Evolutionary conservation across 1,140 invertebrate genomes (phyloP), one percentile per base, ranked within the genome.

Genomic region (Drosophila malerkotliana): DNA sequence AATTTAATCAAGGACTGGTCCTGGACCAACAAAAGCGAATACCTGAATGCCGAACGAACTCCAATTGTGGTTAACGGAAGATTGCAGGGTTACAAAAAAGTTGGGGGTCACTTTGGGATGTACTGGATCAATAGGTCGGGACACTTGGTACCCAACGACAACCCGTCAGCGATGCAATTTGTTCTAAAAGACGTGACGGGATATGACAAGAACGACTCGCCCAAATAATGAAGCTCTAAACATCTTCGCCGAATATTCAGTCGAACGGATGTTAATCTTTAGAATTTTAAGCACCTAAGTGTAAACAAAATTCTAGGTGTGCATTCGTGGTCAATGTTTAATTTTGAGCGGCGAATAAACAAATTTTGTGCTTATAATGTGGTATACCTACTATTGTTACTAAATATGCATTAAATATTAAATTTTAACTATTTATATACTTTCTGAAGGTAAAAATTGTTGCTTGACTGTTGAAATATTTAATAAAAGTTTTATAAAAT

Each of bases 61-160:
- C 92, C 94, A 0, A 92, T 96, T 15, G 91, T 92, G 72, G 92
- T 94, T 59, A 78, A 94, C 41, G 84, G 92, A 4, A 87, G 92
- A 9, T 92, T 95, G 9, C 94, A 95, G 78, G 95, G 95, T 10
- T 96, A 95, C 79, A 92, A 93, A 34, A 95, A 96, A 79, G 82
- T 91, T 1, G 93, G 93, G 37, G 93, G 93, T 10, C 95, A 95
- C 53, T 95, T 97, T 44, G 91, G 93, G 15, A 94, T 97, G 89
- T 96, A 95, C 82, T 96, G 95, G 95, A 94, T 97, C 39, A 88
- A 94, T 21, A 92, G 93, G 28, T 92, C 94, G 28, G 94, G 94
- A 3, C 94, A 94, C 82, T 93, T 94, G 93, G 94, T 93, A 0
- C 91, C 84, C 37, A 80, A 51, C 3, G 91, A 92, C 21, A 92